Conservation (phyloP, 2,797 vertebrate species). For the Simalia tracyae region DNA sequence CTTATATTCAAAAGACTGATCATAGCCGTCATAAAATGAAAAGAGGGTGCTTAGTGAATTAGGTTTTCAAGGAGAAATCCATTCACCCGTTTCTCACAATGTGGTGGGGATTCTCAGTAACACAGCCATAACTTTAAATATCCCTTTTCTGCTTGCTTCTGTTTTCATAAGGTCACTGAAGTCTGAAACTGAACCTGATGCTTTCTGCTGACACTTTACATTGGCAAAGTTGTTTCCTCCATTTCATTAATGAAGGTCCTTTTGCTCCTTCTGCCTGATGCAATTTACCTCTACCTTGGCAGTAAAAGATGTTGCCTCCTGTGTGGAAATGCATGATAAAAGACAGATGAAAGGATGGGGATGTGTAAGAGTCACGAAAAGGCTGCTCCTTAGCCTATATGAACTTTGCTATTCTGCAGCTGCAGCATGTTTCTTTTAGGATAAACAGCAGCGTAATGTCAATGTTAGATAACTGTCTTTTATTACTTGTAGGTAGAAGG, state of each 20-base stretch:
- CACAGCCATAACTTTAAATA: not conserved
- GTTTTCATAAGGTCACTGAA: constrained; percentile 36
- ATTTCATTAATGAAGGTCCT: constrained; percentile 34
- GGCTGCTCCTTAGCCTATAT: constrained; percentile 34
- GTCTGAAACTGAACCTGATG: constrained; percentile 17
- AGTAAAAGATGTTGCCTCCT: constrained; percentile 53
- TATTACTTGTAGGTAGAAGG: constrained; percentile 47
- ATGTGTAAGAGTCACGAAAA: constrained; percentile 42
- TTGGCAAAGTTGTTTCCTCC: constrained; percentile 51
- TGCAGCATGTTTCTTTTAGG: not conserved
- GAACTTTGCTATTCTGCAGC: constrained; percentile 43
- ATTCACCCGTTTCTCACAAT: constrained; percentile 26
- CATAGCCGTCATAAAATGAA: not conserved
- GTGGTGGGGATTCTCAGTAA: constrained; percentile 39
- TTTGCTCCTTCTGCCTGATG: constrained; percentile 51
- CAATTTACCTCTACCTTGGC: constrained; percentile 55
- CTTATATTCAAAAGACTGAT: constrained; percentile 21
- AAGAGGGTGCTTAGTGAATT: not conserved
- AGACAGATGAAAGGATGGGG: constrained; percentile 52
- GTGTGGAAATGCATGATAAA: constrained; percentile 45
- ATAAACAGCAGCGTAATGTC: constrained; percentile 25
- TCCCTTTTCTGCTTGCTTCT: constrained; percentile 21
- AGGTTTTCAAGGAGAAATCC: constrained; percentile 27
- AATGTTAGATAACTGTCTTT: constrained; percentile 18
- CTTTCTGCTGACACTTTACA: constrained; percentile 43